Conservation (phyloP, 2,113 vertebrate genomes). For the Neopipo cinnamomea region DNA sequence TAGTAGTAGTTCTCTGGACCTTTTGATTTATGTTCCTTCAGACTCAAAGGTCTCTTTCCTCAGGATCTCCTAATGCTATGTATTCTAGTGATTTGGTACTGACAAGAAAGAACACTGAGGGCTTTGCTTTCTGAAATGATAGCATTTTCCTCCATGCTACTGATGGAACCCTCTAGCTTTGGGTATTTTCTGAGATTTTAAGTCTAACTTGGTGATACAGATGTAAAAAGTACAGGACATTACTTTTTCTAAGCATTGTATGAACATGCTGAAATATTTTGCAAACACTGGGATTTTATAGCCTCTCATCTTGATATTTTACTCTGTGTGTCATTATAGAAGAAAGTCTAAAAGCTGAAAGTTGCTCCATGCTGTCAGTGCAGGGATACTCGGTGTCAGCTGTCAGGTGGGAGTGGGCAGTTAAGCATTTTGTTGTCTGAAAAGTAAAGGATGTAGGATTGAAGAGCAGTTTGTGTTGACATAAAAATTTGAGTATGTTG, state of each 20-base stretch:
- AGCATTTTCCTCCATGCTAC: neutral
- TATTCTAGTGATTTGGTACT: neutral
- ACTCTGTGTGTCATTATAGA: neutral
- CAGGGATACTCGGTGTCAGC: neutral
- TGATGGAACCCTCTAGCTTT: neutral
- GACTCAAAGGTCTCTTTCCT: neutral
- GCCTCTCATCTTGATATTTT: neutral
- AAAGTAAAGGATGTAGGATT: neutral
- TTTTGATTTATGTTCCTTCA: neutral
- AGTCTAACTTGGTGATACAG: neutral
- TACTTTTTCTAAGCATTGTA: neutral
- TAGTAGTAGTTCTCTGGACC: neutral
- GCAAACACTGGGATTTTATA: neutral
- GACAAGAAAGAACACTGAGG: neutral
- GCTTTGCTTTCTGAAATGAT: neutral
- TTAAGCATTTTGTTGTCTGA: neutral
- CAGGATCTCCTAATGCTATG: neutral
- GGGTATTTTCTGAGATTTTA: neutral
- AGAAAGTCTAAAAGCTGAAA: neutral
- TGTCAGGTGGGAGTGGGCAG: neutral
- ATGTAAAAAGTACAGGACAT: neutral
- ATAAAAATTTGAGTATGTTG: neutral
- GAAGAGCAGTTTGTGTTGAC: neutral
- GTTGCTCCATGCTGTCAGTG: neutral
- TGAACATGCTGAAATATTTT: neutral